Conservation (phyloP, 1,140 invertebrate species). For the Meloidogyne floridensis region DNA sequence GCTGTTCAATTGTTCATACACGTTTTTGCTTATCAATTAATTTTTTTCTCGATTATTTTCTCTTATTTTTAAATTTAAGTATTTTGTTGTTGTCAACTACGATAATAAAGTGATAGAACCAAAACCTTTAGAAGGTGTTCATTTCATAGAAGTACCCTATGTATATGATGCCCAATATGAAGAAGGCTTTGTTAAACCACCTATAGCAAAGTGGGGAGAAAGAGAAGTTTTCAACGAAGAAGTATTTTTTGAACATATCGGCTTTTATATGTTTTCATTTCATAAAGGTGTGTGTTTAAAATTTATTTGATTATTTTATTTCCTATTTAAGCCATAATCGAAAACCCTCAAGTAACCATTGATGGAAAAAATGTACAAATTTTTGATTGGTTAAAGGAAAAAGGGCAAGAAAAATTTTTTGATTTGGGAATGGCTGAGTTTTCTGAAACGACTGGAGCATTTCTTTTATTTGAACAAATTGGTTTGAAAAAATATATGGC, state of each 20-base stretch:
- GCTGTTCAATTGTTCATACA: no score
- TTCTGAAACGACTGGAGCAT: background rate
- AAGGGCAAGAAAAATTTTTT: background rate
- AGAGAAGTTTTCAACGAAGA: background rate
- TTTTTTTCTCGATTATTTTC: no score
- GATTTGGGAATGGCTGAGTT: slow-evolving; percentile 1
- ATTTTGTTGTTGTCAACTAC: background rate
- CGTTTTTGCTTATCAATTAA: no score
- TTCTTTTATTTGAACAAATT: background rate
- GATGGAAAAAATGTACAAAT: no score
- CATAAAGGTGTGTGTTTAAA: background rate
- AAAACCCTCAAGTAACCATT: no score
- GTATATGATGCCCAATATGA: background rate
- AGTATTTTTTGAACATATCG: background rate
- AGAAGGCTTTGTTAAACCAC: background rate
- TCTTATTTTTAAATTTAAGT: background rate
- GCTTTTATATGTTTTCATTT: background rate
- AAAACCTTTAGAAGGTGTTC: background rate
- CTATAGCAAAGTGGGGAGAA: background rate
- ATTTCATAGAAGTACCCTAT: background rate
- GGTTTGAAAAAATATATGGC: background rate
- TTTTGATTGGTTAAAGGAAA: background rate
- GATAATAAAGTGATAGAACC: background rate
- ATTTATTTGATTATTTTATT: no score
- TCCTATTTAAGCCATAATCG: background rate